Evolutionary conservation across 2,797 vertebrate species (phyloP).

Genomic region (Poliocrania exsul): DNA sequence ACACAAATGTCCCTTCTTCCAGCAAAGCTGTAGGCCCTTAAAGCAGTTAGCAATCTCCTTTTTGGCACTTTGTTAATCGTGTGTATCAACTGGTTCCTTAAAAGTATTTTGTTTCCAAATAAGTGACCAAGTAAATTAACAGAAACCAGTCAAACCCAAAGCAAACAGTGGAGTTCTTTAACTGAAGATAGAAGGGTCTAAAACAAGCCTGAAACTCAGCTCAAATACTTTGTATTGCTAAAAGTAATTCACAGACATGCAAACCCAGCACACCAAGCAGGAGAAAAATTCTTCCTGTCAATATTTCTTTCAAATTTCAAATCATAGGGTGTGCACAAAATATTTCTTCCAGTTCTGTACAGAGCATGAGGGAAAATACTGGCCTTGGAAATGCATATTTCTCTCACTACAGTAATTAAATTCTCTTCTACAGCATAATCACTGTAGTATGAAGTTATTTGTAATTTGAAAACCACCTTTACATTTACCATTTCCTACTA

Average conservation of each 20-base stretch:
- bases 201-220: not conserved
- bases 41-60: not conserved
- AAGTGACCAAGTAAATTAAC: not conserved
- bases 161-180: not conserved
- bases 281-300: slow-evolving; percentile 3
- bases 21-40: not conserved
- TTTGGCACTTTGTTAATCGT: not conserved
- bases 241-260: not conserved
- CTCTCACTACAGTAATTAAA: not conserved
- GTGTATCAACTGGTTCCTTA: not conserved
- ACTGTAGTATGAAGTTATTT: not conserved
- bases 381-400: not conserved
- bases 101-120: not conserved
- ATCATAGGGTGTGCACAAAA: slow-evolving; percentile 2
- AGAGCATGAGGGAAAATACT: not conserved
- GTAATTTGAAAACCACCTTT: not conserved
- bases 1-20: not conserved
- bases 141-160: not conserved
- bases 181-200: not conserved
- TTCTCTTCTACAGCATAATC: not conserved
- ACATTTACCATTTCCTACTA: slow-evolving; percentile 13
- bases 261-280: not conserved
- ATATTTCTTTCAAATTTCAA: slow-evolving; percentile 48
- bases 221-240: not conserved
- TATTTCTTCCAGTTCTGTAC: slow-evolving; percentile 6